Evolutionary conservation across 2,888 invertebrate genomes (phyloP), one percentile per base, ranked within the genome.

Genomic region (Erebia aethiops): DNA sequence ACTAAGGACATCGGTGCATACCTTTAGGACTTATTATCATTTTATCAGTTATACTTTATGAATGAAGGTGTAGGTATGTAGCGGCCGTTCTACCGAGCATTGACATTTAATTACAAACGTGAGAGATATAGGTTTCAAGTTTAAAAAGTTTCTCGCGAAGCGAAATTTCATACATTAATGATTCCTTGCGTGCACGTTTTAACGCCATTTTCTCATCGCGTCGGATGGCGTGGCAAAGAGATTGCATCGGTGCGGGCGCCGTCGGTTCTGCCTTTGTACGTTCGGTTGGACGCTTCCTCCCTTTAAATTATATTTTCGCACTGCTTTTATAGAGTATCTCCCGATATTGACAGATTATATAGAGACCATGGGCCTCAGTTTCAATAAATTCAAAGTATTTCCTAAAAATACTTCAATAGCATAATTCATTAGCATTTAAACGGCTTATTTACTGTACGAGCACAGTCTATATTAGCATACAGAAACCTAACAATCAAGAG

Each of bases 251-350:
- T 76, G 74, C 81, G 80, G 88, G 86, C 89, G 89, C 87, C 86
- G 80, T 77, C 85, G 83, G 83, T 83, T 87, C 85, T 79, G 85
- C 84, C 81, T 84, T 86, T 80, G 79, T 84, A 81, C 84, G 87
- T 91, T 91, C 90, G 91, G 89, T 82, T 80, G 75, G 78, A 75
- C 85, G 85, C 88, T 91, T 92, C 91, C 90, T 91, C 88, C 84
- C 86, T 89, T 86, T 84, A 87, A 87, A 90, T 91, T 90, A 89
- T 86, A 83, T 87, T 88, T 88, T 90, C 77, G 85, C 84, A 78
- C 82, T 85, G 85, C 85, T 83, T 83, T 85, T 78, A 81, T 77
- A 7, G 7, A 35, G 35, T 35, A 74, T 79, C 75, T 76, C 74
- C 74, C 71, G 74, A 81, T 76, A 73, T 76, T 69, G 64, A 69